phyloP scores from a whole-genome alignment of 2,888 invertebrate genomes.

The Calephelis perditalis region DNA sequence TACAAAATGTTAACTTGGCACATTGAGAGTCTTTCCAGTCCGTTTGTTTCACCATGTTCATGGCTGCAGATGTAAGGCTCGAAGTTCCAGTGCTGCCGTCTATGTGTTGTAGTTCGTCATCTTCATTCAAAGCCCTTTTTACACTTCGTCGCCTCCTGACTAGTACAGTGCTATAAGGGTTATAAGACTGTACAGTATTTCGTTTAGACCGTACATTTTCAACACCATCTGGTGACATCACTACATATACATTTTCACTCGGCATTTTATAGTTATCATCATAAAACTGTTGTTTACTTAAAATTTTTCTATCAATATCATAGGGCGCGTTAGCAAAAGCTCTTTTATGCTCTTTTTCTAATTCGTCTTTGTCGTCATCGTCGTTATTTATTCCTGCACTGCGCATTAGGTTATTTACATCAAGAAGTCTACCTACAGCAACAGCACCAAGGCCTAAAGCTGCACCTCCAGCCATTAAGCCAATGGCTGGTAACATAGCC shows the following conservation, averaged over 20 bases:
- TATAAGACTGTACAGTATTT: conserved; percentile 45
- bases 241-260: conserved; percentile 72
- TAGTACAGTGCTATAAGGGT: conserved; percentile 43
- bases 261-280: conserved; percentile 75
- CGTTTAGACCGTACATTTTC: conserved; percentile 54
- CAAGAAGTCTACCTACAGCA: conserved; percentile 85
- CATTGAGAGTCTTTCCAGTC: conserved; percentile 88
- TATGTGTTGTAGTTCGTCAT: conserved; percentile 60
- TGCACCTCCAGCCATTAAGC: conserved; percentile 89
- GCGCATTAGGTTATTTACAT: conserved; percentile 78
- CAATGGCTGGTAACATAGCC: conserved; percentile 85
- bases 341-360: conserved; percentile 77
- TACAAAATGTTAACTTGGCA: conserved; percentile 87
- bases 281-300: conserved; percentile 61
- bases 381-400: conserved; percentile 52
- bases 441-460: conserved; percentile 89
- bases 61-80: conserved; percentile 58
- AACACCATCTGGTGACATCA: conserved; percentile 64
- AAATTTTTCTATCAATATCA: conserved; percentile 62
- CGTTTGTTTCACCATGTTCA: conserved; percentile 69
- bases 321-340: conserved; percentile 60
- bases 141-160: conserved; percentile 49
- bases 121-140: conserved; percentile 53
- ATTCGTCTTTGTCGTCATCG: conserved; percentile 55
- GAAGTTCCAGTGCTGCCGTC: conserved; percentile 46